A percentile compares a stretch with the other conserved stretches of the same genome.
phyloP scores from a whole-genome alignment of 2,113 vertebrate species.

The Triplophysa dalaica region DNA sequence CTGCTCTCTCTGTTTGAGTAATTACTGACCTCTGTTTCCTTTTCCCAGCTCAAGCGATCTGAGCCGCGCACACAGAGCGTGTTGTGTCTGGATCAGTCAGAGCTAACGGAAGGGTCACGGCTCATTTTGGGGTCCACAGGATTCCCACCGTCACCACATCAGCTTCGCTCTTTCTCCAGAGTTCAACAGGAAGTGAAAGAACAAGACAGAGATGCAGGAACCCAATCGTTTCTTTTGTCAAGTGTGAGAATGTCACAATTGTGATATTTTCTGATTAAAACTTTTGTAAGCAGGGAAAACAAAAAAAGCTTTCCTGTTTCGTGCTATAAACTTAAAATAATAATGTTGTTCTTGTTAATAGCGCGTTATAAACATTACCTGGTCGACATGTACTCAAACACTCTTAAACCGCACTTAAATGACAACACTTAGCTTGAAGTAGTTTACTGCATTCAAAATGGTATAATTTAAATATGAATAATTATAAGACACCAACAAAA shows the following conservation, averaged over 20 bases:
- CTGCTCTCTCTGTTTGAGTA: constrained; percentile 37
- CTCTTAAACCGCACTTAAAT: too few relatives aligned
- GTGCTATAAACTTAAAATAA: too few relatives aligned
- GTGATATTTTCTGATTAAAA: too few relatives aligned
- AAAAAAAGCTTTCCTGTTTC: too few relatives aligned
- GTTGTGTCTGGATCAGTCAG: constrained; percentile 59
- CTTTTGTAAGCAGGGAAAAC: too few relatives aligned
- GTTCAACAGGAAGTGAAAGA: constrained; percentile 63
- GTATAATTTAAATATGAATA: too few relatives aligned
- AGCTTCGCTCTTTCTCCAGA: constrained; percentile 36
- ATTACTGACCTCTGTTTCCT: constrained; percentile 43
- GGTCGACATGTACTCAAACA: too few relatives aligned
- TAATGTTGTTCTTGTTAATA: too few relatives aligned
- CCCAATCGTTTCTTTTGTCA: constrained; percentile 40
- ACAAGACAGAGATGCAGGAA: background rate
- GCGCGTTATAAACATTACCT: too few relatives aligned
- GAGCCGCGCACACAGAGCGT: constrained; percentile 50
- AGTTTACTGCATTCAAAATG: too few relatives aligned
- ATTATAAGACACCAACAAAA: too few relatives aligned
- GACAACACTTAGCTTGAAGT: too few relatives aligned
- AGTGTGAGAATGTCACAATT: constrained; percentile 61
- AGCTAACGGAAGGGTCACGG: constrained; percentile 46
- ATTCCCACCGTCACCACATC: constrained; percentile 58
- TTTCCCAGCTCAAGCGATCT: constrained; percentile 30
- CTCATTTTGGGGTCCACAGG: constrained; percentile 54